phyloP scores from a whole-genome alignment of 1,140 invertebrate genomes.

The Drosophila sproati region DNA sequence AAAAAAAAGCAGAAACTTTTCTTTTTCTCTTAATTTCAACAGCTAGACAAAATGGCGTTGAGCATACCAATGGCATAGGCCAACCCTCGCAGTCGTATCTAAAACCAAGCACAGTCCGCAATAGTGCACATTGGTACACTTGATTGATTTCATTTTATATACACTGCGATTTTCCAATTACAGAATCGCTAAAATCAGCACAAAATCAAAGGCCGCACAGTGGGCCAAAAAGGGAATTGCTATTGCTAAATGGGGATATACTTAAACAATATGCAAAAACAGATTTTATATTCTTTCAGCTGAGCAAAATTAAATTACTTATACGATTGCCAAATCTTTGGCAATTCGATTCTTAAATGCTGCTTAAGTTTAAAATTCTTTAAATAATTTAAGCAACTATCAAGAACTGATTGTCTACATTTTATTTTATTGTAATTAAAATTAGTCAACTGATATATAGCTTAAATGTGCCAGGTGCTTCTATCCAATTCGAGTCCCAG shows the following conservation, averaged over 20 bases:
- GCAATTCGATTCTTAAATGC: too few relatives aligned
- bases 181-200: constrained; percentile 82
- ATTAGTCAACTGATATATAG: too few relatives aligned
- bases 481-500: too few relatives aligned
- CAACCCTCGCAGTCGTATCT: constrained; percentile 36
- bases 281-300: not conserved
- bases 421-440: too few relatives aligned
- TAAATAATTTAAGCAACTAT: too few relatives aligned
- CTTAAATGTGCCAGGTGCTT: too few relatives aligned
- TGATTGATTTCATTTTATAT: constrained; percentile 84
- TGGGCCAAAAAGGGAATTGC: constrained; percentile 16
- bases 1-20: constrained; percentile 42
- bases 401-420: too few relatives aligned
- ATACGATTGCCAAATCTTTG: too few relatives aligned
- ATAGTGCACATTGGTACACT: constrained; percentile 74
- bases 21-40: constrained; percentile 60
- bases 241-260: not conserved
- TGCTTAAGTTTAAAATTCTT: too few relatives aligned
- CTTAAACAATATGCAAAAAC: not conserved
- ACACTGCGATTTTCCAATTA: constrained; percentile 77
- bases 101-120: constrained; percentile 40
- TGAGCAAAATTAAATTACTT: too few relatives aligned
- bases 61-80: constrained; percentile 57
- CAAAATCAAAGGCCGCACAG: constrained; percentile 63
- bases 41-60: constrained; percentile 49